Evolutionary conservation across 2,113 vertebrate species (phyloP).

Genomic region (Nothoprocta pentlandii): DNA sequence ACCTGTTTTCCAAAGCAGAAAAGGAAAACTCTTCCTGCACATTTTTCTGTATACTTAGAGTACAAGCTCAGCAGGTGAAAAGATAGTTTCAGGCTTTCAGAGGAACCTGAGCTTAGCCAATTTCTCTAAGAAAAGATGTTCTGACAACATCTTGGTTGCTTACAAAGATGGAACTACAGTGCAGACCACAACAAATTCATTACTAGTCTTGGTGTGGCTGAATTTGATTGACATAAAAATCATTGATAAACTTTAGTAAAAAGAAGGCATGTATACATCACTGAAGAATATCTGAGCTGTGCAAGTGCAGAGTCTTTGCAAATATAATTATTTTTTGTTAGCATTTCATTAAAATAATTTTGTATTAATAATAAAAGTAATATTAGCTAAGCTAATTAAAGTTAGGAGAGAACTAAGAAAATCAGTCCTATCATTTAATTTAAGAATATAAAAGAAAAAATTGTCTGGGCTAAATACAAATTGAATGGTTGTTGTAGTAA

Average conservation of each 20-base stretch:
- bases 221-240: background rate
- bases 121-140: background rate
- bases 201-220: background rate
- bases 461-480: background rate
- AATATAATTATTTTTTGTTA: background rate
- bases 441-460: background rate
- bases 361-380: background rate
- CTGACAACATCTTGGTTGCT: background rate
- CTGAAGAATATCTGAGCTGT: background rate
- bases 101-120: background rate
- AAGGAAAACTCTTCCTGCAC: background rate
- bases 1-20: background rate
- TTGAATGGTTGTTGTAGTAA: background rate
- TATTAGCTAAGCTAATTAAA: slow-evolving; percentile 5
- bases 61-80: background rate
- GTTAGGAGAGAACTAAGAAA: background rate
- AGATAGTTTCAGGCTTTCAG: background rate
- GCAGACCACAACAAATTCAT: background rate
- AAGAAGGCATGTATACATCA: background rate
- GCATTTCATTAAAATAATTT: background rate
- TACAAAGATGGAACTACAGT: background rate
- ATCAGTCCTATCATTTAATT: background rate
- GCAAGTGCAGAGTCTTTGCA: background rate
- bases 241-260: background rate
- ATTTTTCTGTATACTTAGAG: background rate